These are phyloP conservation scores for Alfaro cultratus DNA, from an alignment of 2,797 vertebrate genomes.

Conservation along the genomic window DNA sequence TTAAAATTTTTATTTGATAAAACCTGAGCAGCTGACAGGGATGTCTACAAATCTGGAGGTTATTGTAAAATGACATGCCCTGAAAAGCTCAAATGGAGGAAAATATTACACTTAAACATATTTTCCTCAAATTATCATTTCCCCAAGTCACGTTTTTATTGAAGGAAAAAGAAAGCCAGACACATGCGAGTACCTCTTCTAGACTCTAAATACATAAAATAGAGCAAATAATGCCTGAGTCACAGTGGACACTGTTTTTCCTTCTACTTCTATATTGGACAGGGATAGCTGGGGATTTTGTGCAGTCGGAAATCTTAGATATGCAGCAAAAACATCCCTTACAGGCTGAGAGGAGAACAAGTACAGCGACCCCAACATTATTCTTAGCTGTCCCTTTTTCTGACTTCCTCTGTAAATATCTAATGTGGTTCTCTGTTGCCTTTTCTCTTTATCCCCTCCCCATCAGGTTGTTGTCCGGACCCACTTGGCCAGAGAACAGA, in stretches of 20 bases:
- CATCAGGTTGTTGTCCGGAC: conserved; percentile 58
- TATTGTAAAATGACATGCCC: not conserved
- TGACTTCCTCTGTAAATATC: conserved; percentile 42
- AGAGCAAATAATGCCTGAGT: conserved; percentile 36
- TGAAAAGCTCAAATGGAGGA: conserved; percentile 5
- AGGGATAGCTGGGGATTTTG: conserved; percentile 42
- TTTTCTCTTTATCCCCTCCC: conserved; percentile 11
- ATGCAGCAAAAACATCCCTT: conserved; percentile 42
- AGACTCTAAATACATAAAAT: conserved; percentile 29
- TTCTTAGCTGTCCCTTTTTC: conserved; percentile 34
- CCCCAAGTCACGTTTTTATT: not conserved
- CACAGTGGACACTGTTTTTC: conserved; percentile 39
- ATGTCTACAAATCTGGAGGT: not conserved
- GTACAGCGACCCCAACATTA: conserved; percentile 32
- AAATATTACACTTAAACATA: conserved; percentile 34
- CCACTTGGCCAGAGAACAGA: conserved; percentile 72
- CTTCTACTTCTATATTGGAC: conserved; percentile 31
- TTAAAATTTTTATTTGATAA: not conserved
- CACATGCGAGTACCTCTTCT: conserved; percentile 5
- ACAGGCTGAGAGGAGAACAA: conserved; percentile 24
- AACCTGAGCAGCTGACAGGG: not conserved
- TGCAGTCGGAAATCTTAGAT: conserved; percentile 42
- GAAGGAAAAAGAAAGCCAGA: not conserved
- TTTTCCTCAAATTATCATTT: conserved; percentile 14
- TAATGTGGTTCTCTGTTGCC: conserved; percentile 29